These are phyloP conservation scores for Cerastis leucographa DNA, from an alignment of 2,888 invertebrate genomes.

Conservation along the genomic window DNA sequence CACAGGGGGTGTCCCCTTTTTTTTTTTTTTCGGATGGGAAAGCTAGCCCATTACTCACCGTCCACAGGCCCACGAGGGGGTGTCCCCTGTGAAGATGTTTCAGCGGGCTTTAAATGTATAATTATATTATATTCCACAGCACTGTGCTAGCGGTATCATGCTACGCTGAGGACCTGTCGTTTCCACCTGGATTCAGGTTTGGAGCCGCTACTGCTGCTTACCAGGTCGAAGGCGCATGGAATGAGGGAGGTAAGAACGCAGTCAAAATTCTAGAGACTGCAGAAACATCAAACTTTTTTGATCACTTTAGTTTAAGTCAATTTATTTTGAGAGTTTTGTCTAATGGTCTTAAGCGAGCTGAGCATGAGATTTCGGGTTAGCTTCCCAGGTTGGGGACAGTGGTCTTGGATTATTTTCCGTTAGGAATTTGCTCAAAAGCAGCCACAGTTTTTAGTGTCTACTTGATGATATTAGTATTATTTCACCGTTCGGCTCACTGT, in stretches of 20 bases:
- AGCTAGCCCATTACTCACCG: no score
- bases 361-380: background rate
- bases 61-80: no score
- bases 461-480: background rate
- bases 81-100: no score
- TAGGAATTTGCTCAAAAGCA: background rate
- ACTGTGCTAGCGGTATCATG: constrained; percentile 19
- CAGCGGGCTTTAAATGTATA: no score
- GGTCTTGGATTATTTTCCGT: background rate
- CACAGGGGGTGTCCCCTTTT: no score
- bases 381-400: background rate
- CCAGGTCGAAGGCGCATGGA: constrained; percentile 64
- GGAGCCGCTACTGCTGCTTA: constrained; percentile 57
- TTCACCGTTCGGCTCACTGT: background rate
- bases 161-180: constrained; percentile 46
- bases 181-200: constrained; percentile 61
- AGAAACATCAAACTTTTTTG: background rate
- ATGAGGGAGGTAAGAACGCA: constrained; percentile 55
- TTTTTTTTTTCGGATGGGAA: no score
- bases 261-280: background rate
- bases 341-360: background rate
- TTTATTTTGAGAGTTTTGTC: background rate
- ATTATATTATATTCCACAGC: constrained; percentile 1
- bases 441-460: background rate
- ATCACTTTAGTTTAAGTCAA: background rate